Conservation (phyloP, 2,113 vertebrate species). For the Melospiza georgiana region DNA sequence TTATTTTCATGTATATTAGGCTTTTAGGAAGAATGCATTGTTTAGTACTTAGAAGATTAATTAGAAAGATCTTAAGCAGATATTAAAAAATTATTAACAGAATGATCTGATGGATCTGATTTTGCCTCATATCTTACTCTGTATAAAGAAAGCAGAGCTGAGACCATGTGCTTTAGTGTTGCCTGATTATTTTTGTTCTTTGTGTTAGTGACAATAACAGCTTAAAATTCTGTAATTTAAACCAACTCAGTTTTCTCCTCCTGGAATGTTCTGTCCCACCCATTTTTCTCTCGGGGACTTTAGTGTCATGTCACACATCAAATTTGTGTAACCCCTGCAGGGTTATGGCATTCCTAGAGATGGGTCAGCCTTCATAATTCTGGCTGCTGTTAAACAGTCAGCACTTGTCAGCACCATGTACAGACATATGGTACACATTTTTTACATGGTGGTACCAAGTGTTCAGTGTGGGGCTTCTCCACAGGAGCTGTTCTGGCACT, state of each 20-base stretch:
- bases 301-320: not conserved
- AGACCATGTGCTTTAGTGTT: not conserved
- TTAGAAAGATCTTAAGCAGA: not conserved
- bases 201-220: not conserved
- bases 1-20: not conserved
- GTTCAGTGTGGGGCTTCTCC: not conserved
- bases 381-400: not conserved
- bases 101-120: not conserved
- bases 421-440: not conserved
- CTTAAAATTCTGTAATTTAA: not conserved
- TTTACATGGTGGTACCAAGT: not conserved
- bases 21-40: not conserved
- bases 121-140: not conserved
- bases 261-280: slow-evolving; percentile 10
- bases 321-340: not conserved
- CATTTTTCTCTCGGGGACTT: not conserved
- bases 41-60: not conserved
- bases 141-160: not conserved
- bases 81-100: not conserved
- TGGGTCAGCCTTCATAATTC: not conserved
- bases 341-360: slow-evolving; percentile 10
- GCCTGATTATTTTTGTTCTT: not conserved
- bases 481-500: not conserved
- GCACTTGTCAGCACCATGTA: not conserved
- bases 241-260: not conserved